Conservation (phyloP, 1,140 invertebrate genomes). For the Diploscapter pachys region DNA sequence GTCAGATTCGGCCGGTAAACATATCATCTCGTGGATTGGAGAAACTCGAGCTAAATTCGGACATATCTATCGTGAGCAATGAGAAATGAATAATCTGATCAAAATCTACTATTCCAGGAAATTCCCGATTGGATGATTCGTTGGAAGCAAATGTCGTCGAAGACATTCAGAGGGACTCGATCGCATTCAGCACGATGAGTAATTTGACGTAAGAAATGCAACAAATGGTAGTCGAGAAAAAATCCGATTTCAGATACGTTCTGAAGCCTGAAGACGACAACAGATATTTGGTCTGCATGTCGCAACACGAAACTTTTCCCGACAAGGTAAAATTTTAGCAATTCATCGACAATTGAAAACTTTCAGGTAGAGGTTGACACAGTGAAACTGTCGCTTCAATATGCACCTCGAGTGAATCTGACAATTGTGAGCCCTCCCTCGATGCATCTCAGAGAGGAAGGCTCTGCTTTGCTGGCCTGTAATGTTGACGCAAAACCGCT, state of each 20-base stretch:
- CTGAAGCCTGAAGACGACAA: slow-evolving; percentile 36
- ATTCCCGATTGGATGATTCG: slow-evolving; percentile 13
- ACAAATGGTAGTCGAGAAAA: neutral
- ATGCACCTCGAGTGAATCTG: slow-evolving; percentile 37
- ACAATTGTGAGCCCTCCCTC: slow-evolving; percentile 17
- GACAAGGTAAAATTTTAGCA: slow-evolving; percentile 18
- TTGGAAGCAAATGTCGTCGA: slow-evolving; percentile 22
- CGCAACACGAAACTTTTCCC: slow-evolving; percentile 36
- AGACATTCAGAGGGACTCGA: slow-evolving; percentile 16
- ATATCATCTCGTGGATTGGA: slow-evolving; percentile 29
- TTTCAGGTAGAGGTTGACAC: slow-evolving; percentile 32
- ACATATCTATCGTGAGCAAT: slow-evolving; percentile 16
- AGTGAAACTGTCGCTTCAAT: slow-evolving; percentile 29
- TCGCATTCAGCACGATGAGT: slow-evolving; percentile 29
- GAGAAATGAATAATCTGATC: neutral
- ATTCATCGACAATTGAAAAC: neutral
- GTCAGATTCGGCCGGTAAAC: slow-evolving; percentile 23
- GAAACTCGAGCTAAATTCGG: slow-evolving; percentile 30
- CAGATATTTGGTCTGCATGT: slow-evolving; percentile 37
- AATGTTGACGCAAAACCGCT: slow-evolving; percentile 39
- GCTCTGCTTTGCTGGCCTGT: slow-evolving; percentile 32
- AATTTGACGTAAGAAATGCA: slow-evolving; percentile 19
- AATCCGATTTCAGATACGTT: slow-evolving; percentile 29
- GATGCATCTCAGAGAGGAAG: slow-evolving; percentile 31
- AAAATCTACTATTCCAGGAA: slow-evolving; percentile 5